Percentiles rank a stretch among this genome's conserved stretches.
Conservation (phyloP, 2,888 invertebrate species). For the Myathropa florea region DNA sequence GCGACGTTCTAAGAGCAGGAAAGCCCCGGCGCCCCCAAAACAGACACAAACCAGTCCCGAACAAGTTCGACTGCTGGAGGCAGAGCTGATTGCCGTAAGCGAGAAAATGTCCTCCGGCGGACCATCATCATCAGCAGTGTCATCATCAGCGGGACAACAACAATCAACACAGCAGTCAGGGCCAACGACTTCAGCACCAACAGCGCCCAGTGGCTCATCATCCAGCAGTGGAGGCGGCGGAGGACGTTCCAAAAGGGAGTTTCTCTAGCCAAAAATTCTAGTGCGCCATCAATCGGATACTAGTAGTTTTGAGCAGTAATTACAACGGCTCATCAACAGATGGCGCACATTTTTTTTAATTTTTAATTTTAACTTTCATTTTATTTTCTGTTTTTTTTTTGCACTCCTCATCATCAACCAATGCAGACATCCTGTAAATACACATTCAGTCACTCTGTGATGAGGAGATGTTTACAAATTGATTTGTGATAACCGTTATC, state of each 20-base stretch:
- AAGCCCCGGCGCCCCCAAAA: slow-evolving; percentile 82
- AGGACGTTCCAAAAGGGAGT: slow-evolving; percentile 78
- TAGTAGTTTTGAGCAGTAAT: slow-evolving; percentile 74
- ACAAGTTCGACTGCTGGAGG: slow-evolving; percentile 76
- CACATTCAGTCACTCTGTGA: slow-evolving; percentile 2
- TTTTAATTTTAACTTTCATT: background rate
- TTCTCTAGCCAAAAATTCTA: slow-evolving; percentile 81
- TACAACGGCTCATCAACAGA: slow-evolving; percentile 27
- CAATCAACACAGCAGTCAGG: slow-evolving; percentile 31
- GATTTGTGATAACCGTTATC: slow-evolving; percentile 69
- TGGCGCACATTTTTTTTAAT: slow-evolving; percentile 42
- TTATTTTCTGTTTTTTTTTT: background rate
- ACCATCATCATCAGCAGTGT: slow-evolving; percentile 68
- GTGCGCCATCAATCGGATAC: slow-evolving; percentile 80
- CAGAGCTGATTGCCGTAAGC: slow-evolving; percentile 73
- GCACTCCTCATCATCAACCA: background rate
- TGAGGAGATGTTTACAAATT: slow-evolving; percentile 47
- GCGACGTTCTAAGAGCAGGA: slow-evolving; percentile 84
- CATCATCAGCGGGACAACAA: slow-evolving; percentile 68
- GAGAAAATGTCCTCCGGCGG: slow-evolving; percentile 49
- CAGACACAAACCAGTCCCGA: slow-evolving; percentile 76
- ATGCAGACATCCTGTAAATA: slow-evolving; percentile 32
- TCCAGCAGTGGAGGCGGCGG: slow-evolving; percentile 72
- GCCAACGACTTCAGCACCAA: slow-evolving; percentile 20
- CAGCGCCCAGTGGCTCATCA: slow-evolving; percentile 60